Percentiles rank a stretch among this genome's conserved stretches.
Evolutionary conservation across 2,797 vertebrate species (phyloP).

Genomic region (Mus spretus): DNA sequence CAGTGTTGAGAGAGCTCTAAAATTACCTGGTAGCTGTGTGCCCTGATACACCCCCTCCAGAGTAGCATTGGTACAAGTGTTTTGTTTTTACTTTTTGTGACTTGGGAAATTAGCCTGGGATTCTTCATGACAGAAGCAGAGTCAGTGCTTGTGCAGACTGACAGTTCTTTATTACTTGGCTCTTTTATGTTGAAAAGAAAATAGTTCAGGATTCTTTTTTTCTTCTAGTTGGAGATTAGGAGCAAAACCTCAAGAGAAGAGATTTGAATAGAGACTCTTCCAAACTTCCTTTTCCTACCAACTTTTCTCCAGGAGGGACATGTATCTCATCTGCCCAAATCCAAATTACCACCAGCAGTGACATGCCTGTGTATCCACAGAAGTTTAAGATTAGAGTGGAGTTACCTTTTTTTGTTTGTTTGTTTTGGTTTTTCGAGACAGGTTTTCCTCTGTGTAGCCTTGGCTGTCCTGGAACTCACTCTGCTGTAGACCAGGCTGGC

Average conservation of each 20-base stretch:
- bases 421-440: too few relatives aligned
- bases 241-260: conserved; percentile 48
- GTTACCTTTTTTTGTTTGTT: not conserved
- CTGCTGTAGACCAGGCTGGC: too few relatives aligned
- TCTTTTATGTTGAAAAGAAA: conserved; percentile 68
- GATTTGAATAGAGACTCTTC: not conserved
- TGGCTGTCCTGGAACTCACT: too few relatives aligned
- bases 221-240: conserved; percentile 47
- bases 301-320: conserved; percentile 19
- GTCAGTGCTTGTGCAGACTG: conserved; percentile 49
- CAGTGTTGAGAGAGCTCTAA: conserved; percentile 57
- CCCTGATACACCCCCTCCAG: not conserved
- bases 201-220: conserved; percentile 55
- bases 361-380: conserved; percentile 66
- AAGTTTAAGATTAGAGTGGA: conserved; percentile 39
- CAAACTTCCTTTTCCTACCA: not conserved
- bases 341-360: conserved; percentile 55
- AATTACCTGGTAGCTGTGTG: conserved; percentile 56
- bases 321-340: conserved; percentile 69
- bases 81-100: conserved; percentile 44
- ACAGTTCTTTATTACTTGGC: conserved; percentile 54
- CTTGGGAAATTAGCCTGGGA: conserved; percentile 39
- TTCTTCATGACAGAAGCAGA: conserved; percentile 63
- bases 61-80: not conserved
- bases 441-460: too few relatives aligned